Conservation (phyloP, 2,888 invertebrate genomes). For the Pycnomerus fuliginosus region DNA sequence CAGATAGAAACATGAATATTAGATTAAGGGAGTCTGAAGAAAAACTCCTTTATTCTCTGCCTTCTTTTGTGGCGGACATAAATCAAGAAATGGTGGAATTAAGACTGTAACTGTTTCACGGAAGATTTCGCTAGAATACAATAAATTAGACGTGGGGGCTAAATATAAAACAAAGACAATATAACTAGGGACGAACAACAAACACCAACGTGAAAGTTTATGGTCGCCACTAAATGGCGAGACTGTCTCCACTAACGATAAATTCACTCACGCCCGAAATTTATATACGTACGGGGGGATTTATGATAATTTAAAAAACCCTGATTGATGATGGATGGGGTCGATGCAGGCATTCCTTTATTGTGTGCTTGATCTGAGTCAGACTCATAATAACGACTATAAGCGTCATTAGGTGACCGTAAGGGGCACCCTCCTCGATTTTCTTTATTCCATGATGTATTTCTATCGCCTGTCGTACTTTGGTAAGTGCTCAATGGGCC, state of each 20-base stretch:
- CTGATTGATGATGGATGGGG: too few relatives aligned
- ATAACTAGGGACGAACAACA: constrained; percentile 31
- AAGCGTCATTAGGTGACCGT: constrained; percentile 50
- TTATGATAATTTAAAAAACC: too few relatives aligned
- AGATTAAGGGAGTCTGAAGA: constrained; percentile 37
- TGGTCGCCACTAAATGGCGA: constrained; percentile 31
- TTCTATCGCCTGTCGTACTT: constrained; percentile 34
- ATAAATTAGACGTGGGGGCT: constrained; percentile 18
- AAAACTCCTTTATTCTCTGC: constrained; percentile 3
- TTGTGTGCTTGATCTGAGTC: constrained; percentile 48
- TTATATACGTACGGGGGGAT: too few relatives aligned
- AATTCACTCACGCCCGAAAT: too few relatives aligned
- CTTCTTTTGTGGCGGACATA: background rate
- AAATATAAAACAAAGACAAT: constrained; percentile 25
- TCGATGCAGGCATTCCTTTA: too few relatives aligned
- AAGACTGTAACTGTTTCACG: constrained; percentile 17
- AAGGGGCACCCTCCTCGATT: constrained; percentile 41
- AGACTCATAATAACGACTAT: constrained; percentile 44
- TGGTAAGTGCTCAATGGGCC: constrained; percentile 51
- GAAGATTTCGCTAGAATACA: constrained; percentile 15
- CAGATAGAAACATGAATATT: constrained; percentile 43
- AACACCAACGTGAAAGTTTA: constrained; percentile 35
- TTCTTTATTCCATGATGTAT: constrained; percentile 25
- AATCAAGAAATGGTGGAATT: constrained; percentile 14
- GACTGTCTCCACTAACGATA: constrained; percentile 3